These are phyloP conservation scores for Stigmatopora nigra DNA, from an alignment of 2,113 vertebrate genomes.

Conservation along the genomic window DNA sequence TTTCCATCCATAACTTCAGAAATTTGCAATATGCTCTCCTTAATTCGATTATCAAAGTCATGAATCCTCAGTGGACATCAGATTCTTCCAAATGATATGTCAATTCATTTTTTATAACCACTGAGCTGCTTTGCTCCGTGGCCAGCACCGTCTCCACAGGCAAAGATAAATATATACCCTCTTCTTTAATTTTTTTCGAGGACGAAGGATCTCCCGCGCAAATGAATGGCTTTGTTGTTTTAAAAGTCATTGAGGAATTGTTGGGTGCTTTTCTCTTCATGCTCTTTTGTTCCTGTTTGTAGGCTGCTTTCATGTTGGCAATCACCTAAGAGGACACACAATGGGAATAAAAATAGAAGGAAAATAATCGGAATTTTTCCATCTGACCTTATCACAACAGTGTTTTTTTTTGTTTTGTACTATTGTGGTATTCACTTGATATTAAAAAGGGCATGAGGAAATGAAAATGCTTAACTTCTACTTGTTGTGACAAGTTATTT, in stretches of 20 bases:
- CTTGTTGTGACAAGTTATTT: background rate
- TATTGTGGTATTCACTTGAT: no score
- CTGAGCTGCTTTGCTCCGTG: conserved; percentile 54
- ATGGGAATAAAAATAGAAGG: background rate
- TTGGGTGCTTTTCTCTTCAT: conserved; percentile 63
- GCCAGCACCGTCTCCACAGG: conserved; percentile 75
- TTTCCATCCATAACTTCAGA: background rate
- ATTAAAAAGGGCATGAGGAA: background rate
- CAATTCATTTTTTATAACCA: conserved; percentile 58
- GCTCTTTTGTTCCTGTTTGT: conserved; percentile 75
- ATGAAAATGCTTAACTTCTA: background rate
- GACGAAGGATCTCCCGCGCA: conserved; percentile 28
- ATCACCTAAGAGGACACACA: conserved; percentile 68
- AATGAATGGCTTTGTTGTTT: conserved; percentile 63
- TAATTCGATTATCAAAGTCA: background rate
- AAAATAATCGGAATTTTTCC: background rate
- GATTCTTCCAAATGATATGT: conserved; percentile 50
- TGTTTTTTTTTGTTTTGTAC: background rate
- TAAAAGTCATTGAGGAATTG: conserved; percentile 65
- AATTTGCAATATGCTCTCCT: background rate
- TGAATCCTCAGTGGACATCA: conserved; percentile 49
- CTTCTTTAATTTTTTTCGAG: conserved; percentile 77
- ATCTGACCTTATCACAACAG: background rate
- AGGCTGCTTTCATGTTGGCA: conserved; percentile 75
- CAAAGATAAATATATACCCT: conserved; percentile 74